Base-by-base conservation (phyloP, 2,797 vertebrate species). In the Trachurus trachurus region DNA sequence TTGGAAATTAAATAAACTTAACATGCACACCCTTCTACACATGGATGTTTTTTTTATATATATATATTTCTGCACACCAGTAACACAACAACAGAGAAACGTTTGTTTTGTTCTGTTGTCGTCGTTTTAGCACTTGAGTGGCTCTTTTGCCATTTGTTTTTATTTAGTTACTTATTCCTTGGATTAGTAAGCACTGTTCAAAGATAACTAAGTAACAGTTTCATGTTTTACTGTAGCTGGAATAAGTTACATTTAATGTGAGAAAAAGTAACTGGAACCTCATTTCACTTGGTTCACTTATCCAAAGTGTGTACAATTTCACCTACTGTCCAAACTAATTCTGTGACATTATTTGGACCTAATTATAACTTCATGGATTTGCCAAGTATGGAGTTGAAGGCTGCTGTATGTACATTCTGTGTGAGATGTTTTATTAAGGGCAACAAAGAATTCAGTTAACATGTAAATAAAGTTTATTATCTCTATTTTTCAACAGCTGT, bases 381-480 rank as follows among this genome's bases (percentile, higher is more conserved):
- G 12, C 52, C 52, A 29, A 29, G 13, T 54, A 6, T 29, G 6
- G 11, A 2, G 9, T 7, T 57, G 31, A 16, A 31, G 26, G 4
- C 15, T 57, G 13, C 29, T 29, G 4, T 45, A 17, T 45, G 52
- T 13, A 53, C 10, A 11, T 53, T 12, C 13, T 53, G 21, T 5
- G 2, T 54, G 21, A 54, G 11, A 26, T 15, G 5, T 26, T 52
- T 52, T 22, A 12, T 29, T 21, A 10, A 64, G 59, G 17, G 1
- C 26, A 78, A 66, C 16, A 72, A 68, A 62, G 0, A 7, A 13
- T 54, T 34, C 31, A 64, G 39, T 63, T 39, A 34, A 72, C 10
- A 57, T 52, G 34, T 66, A 79, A 82, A 77, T 10, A 58, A 53
- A 44, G 11, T 81, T 81, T 84, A 87, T 86, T 84, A 82, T 64